These are phyloP conservation scores for Morus bassanus DNA, from an alignment of 2,797 vertebrate genomes.

Conservation along the genomic window DNA sequence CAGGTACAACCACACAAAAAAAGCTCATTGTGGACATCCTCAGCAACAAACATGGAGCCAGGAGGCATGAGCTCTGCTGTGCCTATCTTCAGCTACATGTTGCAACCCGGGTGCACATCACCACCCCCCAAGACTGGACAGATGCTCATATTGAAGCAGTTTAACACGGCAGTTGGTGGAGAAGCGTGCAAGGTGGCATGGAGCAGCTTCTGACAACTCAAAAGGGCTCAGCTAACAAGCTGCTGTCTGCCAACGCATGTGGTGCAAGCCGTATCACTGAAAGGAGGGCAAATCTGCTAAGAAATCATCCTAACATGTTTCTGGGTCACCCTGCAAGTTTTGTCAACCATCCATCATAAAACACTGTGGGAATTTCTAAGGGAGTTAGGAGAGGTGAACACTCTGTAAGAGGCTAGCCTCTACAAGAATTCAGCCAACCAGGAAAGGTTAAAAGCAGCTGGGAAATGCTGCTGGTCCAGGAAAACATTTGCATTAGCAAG, in stretches of 20 bases:
- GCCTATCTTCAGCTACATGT: fast-evolving
- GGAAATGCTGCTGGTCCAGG: neutral
- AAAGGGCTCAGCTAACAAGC: neutral
- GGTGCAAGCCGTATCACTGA: neutral
- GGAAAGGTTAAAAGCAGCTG: neutral
- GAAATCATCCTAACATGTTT: neutral
- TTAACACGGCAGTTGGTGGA: fast-evolving
- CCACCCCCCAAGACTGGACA: neutral
- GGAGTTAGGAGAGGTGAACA: neutral
- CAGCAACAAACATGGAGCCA: neutral
- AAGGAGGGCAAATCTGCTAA: neutral
- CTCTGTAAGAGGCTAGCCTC: neutral
- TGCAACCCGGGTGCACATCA: neutral
- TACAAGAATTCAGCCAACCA: neutral
- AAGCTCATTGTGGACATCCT: neutral
- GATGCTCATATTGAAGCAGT: too few relatives aligned
- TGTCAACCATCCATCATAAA: neutral
- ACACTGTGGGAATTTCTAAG: neutral
- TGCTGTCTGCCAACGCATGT: fast-evolving
- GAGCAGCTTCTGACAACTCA: neutral
- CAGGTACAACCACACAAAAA: neutral
- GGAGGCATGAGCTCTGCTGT: fast-evolving
- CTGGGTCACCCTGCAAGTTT: neutral
- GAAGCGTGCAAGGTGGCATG: fast-evolving
- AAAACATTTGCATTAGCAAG: neutral